These are phyloP conservation scores for Tigriopus japonicus DNA, from an alignment of 1,140 invertebrate species.

Conservation along the genomic window DNA sequence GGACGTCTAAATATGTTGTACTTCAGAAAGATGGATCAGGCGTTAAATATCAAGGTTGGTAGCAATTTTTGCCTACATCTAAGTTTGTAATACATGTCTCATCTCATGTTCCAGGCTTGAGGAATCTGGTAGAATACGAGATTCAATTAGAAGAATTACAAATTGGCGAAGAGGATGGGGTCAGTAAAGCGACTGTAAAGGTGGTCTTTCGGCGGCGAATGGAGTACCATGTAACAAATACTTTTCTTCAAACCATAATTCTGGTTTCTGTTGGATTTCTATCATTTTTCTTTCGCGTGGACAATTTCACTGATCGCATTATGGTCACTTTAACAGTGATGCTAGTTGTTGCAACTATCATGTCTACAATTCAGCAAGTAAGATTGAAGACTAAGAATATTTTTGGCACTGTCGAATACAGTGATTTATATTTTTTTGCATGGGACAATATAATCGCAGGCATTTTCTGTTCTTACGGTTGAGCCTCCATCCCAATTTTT, in stretches of 20 bases:
- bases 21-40: slow-evolving; percentile 1
- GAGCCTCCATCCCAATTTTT: too few species aligned
- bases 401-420: neutral
- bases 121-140: neutral
- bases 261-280: neutral
- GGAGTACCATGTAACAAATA: slow-evolving; percentile 10
- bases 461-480: too few species aligned
- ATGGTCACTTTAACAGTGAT: slow-evolving; percentile 5
- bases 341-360: slow-evolving; percentile 6
- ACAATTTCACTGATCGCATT: neutral
- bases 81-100: neutral
- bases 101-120: neutral
- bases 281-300: slow-evolving; percentile 1
- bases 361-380: slow-evolving; percentile 3
- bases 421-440: neutral
- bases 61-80: neutral
- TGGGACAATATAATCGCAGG: too few species aligned
- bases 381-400: neutral
- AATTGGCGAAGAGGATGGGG: neutral
- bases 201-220: slow-evolving; percentile 9
- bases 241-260: slow-evolving; percentile 1
- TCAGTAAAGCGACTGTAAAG: neutral
- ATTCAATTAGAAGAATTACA: neutral
- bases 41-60: neutral
- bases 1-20: neutral